These are phyloP conservation scores for Melanotaenia boesemani DNA, from an alignment of 2,797 vertebrate genomes.

Conservation along the genomic window DNA sequence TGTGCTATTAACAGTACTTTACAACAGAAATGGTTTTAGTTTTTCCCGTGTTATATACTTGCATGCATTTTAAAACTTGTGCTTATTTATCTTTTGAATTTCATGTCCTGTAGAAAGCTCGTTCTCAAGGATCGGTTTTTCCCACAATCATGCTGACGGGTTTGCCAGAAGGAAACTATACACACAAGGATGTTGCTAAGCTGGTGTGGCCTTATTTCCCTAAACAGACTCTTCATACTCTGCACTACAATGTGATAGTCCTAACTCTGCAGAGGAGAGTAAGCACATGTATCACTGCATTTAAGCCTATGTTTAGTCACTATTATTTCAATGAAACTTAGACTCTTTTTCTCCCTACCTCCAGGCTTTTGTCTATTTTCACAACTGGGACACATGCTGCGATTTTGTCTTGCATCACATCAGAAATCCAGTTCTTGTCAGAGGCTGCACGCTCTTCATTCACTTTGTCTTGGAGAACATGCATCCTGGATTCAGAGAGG, in stretches of 20 bases:
- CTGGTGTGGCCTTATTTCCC: conserved; percentile 84
- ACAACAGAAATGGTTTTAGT: too few relatives aligned
- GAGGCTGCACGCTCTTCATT: rapidly evolving
- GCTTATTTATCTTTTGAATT: neutral
- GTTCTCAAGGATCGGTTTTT: rapidly evolving
- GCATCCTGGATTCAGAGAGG: conserved; percentile 46
- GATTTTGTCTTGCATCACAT: conserved; percentile 26
- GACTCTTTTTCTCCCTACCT: neutral
- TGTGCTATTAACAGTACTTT: too few relatives aligned
- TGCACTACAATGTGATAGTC: conserved; percentile 56
- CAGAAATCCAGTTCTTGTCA: neutral
- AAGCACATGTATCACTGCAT: neutral
- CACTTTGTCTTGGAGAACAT: conserved; percentile 55
- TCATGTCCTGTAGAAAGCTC: conserved; percentile 24
- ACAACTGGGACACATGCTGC: conserved; percentile 32
- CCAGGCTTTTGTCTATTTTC: conserved; percentile 64
- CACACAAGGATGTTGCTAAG: conserved; percentile 81
- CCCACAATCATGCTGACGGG: conserved; percentile 84
- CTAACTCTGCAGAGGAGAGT: conserved; percentile 71
- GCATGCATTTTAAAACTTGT: too few relatives aligned
- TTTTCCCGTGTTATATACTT: too few relatives aligned
- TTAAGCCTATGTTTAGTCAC: too few relatives aligned
- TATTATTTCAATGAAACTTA: neutral
- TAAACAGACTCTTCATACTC: conserved; percentile 20
- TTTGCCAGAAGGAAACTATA: conserved; percentile 81